Percentiles rank a stretch among this genome's conserved stretches.
Evolutionary conservation across 2,797 vertebrate species (phyloP).

Genomic region (Champsocephalus gunnari): DNA sequence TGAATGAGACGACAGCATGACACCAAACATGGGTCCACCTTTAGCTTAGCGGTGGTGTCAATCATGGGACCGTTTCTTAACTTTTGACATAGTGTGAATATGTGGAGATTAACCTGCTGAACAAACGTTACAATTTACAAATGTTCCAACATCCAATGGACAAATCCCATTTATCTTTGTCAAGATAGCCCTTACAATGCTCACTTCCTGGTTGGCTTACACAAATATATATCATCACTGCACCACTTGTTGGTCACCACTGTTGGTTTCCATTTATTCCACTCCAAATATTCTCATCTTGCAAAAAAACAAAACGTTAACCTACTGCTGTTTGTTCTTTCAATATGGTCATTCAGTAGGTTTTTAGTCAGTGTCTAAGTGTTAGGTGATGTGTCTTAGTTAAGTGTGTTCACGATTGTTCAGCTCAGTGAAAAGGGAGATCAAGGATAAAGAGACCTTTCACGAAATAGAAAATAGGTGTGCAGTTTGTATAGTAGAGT

Average conservation of each 20-base stretch:
- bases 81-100: no score
- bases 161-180: no score
- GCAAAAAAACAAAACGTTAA: not conserved
- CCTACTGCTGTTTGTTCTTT: not conserved
- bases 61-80: no score
- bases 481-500: not conserved
- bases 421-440: not conserved
- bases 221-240: no score
- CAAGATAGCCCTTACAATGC: no score
- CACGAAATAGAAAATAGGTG: not conserved
- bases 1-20: no score
- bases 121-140: no score
- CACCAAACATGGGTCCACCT: no score
- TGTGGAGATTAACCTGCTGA: no score
- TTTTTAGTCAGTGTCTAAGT: not conserved
- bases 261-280: not conserved
- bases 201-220: no score
- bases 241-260: not conserved
- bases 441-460: not conserved
- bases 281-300: not conserved
- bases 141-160: no score
- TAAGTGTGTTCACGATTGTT: not conserved
- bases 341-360: not conserved
- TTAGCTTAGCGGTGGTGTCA: no score
- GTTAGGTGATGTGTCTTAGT: not conserved